phyloP scores from a whole-genome alignment of 1,140 invertebrate genomes.

The Cheumatopsyche charites region DNA sequence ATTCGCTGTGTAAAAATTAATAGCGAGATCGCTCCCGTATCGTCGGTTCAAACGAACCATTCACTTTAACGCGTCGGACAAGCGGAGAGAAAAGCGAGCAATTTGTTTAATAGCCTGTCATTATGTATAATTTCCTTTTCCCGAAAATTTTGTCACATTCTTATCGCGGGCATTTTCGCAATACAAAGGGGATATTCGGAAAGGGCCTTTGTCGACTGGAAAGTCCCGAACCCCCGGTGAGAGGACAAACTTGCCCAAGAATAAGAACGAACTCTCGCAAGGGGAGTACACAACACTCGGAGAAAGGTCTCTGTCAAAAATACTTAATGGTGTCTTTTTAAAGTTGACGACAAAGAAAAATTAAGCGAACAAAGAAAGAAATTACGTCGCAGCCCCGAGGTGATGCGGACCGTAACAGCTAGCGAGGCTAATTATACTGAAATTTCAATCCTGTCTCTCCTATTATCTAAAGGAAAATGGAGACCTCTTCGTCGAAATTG shows the following conservation, averaged over 20 bases:
- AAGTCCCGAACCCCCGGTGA: slow-evolving; percentile 1
- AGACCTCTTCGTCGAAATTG: slow-evolving; percentile 18
- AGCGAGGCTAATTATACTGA: slow-evolving; percentile 32
- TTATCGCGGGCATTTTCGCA: slow-evolving; percentile 16
- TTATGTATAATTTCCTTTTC: slow-evolving; percentile 41
- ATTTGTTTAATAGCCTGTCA: slow-evolving; percentile 35
- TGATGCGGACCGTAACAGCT: slow-evolving; percentile 18
- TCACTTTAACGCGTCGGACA: neutral
- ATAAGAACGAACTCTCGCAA: neutral
- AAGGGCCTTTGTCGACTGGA: slow-evolving; percentile 25
- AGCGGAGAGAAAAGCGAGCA: slow-evolving; percentile 1
- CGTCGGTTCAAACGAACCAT: neutral
- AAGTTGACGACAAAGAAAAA: slow-evolving; percentile 41
- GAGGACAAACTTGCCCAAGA: neutral
- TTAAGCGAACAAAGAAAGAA: slow-evolving; percentile 36
- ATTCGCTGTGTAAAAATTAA: slow-evolving; percentile 8
- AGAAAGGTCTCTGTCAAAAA: slow-evolving; percentile 24
- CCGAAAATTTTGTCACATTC: slow-evolving; percentile 40
- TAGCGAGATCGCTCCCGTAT: neutral
- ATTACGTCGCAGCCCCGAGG: slow-evolving; percentile 20
- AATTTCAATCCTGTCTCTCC: slow-evolving; percentile 33
- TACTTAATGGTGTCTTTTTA: slow-evolving; percentile 38
- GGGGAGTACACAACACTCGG: neutral
- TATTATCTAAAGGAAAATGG: slow-evolving; percentile 26
- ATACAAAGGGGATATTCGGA: slow-evolving; percentile 32